Evolutionary conservation across 2,797 vertebrate species (phyloP), one percentile per base, ranked within the genome.

Genomic region (Crenuchus spilurus): DNA sequence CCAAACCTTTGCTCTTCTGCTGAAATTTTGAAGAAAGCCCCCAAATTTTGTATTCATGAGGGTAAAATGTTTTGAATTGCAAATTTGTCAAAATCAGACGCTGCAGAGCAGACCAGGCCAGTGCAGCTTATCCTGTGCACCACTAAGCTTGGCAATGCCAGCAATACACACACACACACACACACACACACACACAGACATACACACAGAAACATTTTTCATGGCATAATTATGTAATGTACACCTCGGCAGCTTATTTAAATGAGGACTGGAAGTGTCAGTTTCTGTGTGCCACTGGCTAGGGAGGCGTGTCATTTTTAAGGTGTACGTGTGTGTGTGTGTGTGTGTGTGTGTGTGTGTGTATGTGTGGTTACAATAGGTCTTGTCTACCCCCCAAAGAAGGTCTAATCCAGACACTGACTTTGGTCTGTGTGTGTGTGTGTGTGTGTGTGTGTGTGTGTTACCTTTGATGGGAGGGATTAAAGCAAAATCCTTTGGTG

Each of bases 401-500:
- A 69, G 84, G 88, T 84, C 87, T 92, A 94, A 93, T 93, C 92
- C 88, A 90, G 70, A 78, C 83, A 70, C 70, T 84, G 88, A 89
- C 51, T 44, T 16, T 41, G 58, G 22, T 70, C 63, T 74, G 41
- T 48, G 70, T 70, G 51, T 66, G 35, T 80, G 69, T 66, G 51
- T 69, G 44, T 73, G 73, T 64, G 46, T 77, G 89, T 89, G 88
- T 83, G 82, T 87, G 89, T 90, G 91, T 77, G 86, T 92, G 87
- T 88, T 94, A 95, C 91, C 92, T 95, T 95, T 96, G 95, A 95
- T 94, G 93, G 92, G 90, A 82, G 74, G 93, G 95, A 96, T 96
- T 96, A 96, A 93, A 93, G 91, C 88, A 92, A 95, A 95, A 93
- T 94, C 91, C 94, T 95, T 95, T 94, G 94, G 93, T 94, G 93